These are phyloP conservation scores for Nymphalis io DNA, from an alignment of 1,140 invertebrate genomes.

Conservation along the genomic window DNA sequence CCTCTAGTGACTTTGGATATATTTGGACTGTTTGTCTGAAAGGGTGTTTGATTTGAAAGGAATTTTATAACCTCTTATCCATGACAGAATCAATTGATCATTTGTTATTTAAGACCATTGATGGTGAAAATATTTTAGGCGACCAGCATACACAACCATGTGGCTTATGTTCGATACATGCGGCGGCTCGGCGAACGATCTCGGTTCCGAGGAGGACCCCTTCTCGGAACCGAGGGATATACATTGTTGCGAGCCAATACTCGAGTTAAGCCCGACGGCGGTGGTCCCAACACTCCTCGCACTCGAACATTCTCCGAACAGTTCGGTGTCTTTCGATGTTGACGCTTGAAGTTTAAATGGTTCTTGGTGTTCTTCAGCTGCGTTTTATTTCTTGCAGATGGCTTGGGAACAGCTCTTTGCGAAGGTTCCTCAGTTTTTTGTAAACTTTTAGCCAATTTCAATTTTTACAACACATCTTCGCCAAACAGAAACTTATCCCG, in stretches of 20 bases:
- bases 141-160: no score
- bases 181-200: no score
- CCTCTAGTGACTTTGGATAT: not conserved
- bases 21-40: not conserved
- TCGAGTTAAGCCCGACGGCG: not conserved
- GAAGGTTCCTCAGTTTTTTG: no score
- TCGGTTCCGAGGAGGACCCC: no score
- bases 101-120: constrained; percentile 11
- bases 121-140: not conserved
- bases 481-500: no score
- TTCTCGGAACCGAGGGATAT: no score
- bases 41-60: constrained; percentile 1
- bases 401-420: constrained; percentile 5
- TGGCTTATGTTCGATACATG: no score
- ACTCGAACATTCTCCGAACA: not conserved
- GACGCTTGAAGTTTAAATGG: constrained; percentile 6
- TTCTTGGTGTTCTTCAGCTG: not conserved
- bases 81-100: constrained; percentile 3
- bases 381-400: not conserved
- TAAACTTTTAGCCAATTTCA: no score
- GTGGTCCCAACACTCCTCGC: not conserved
- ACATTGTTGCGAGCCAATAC: not conserved
- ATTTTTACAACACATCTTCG: no score
- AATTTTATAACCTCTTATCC: constrained; percentile 16
- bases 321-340: constrained; percentile 7